phyloP scores from a whole-genome alignment of 2,797 vertebrate genomes.

The Galagoides demidoff region DNA sequence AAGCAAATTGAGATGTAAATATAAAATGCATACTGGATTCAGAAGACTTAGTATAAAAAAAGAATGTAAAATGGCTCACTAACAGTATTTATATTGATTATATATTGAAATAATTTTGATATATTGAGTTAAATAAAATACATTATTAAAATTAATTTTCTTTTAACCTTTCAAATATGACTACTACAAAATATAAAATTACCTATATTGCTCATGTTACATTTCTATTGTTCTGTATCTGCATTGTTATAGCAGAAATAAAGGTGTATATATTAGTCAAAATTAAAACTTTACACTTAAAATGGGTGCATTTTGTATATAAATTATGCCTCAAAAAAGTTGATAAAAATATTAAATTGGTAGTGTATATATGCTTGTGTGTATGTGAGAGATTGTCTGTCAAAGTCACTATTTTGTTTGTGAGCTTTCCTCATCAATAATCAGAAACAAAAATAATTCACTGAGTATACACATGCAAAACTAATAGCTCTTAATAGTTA shows the following conservation, averaged over 20 bases:
- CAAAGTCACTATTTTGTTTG: neutral
- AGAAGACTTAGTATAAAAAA: neutral
- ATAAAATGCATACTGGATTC: conserved; percentile 8
- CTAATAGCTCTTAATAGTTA: conserved; percentile 11
- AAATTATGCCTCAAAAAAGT: neutral
- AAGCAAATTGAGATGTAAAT: neutral
- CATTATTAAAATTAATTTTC: conserved; percentile 27
- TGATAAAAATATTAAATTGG: conserved; percentile 3
- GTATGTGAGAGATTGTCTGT: neutral
- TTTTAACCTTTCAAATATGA: neutral
- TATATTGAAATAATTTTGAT: conserved; percentile 25
- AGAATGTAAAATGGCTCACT: neutral
- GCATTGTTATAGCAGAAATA: neutral
- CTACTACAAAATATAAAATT: conserved; percentile 19
- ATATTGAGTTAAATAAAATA: neutral
- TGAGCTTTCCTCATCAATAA: conserved; percentile 6
- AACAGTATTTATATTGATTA: neutral
- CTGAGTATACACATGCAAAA: conserved; percentile 1
- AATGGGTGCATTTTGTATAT: neutral
- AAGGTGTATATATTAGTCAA: neutral
- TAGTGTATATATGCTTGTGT: neutral
- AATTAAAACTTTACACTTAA: conserved; percentile 16
- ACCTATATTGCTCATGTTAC: neutral
- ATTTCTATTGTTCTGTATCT: neutral
- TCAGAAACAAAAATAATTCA: neutral